These are phyloP conservation scores for Sinosuthora webbiana DNA, from an alignment of 2,113 vertebrate species.

Conservation along the genomic window DNA sequence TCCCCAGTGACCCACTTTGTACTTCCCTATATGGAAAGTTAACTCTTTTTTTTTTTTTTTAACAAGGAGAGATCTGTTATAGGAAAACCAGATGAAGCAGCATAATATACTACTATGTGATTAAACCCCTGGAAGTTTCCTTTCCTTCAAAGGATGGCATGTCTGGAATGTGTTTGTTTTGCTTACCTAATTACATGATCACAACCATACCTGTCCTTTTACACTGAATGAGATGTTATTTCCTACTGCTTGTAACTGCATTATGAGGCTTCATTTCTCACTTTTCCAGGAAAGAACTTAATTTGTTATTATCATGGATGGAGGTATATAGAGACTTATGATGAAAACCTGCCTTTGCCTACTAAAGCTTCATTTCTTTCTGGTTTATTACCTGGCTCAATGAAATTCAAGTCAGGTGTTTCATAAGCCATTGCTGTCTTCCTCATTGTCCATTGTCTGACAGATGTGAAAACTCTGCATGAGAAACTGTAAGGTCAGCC, in stretches of 20 bases:
- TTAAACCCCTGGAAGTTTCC: constrained; percentile 15
- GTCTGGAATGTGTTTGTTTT: constrained; percentile 30
- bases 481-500: not conserved
- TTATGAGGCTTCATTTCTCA: not conserved
- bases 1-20: constrained; percentile 3
- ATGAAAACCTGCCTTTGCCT: constrained; percentile 8
- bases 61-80: not conserved
- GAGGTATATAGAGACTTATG: not conserved
- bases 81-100: constrained; percentile 46
- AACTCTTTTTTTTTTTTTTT: not conserved
- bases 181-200: not conserved
- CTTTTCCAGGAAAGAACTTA: not conserved
- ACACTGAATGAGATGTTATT: not conserved
- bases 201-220: not conserved
- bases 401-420: constrained; percentile 51
- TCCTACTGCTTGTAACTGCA: not conserved
- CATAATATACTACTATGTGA: not conserved
- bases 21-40: constrained; percentile 45
- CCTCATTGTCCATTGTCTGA: not conserved
- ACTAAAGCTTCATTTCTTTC: not conserved
- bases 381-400: constrained; percentile 7
- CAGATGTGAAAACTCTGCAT: not conserved
- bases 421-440: constrained; percentile 20
- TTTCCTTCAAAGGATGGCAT: constrained; percentile 3
- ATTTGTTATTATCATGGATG: not conserved